These are phyloP conservation scores for Daphoenositta chrysoptera DNA, from an alignment of 2,113 vertebrate genomes.

Conservation along the genomic window DNA sequence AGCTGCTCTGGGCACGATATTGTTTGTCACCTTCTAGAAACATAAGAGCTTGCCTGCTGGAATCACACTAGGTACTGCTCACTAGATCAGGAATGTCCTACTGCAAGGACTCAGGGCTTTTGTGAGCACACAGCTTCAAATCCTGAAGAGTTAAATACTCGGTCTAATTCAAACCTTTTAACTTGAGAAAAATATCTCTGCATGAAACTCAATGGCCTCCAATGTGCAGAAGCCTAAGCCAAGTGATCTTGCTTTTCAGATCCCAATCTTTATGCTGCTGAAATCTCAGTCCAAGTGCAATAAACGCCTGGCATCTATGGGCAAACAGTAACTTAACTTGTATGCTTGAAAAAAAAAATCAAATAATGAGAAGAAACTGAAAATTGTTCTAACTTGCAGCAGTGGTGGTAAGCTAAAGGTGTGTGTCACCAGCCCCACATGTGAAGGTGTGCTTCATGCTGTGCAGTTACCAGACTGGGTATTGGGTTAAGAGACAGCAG, in stretches of 20 bases:
- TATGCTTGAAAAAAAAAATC: neutral
- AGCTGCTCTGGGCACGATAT: neutral
- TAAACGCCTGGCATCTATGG: neutral
- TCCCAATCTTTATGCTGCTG: neutral
- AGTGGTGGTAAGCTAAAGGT: neutral
- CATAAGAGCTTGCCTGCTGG: neutral
- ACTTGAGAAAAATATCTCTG: neutral
- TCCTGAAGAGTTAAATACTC: neutral
- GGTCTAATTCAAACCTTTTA: neutral
- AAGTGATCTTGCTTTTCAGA: neutral
- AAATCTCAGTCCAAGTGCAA: neutral
- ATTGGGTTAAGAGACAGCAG: neutral
- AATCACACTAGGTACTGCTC: neutral
- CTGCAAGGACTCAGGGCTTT: neutral
- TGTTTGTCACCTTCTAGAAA: constrained; percentile 3
- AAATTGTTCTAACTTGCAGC: neutral
- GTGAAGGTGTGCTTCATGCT: neutral
- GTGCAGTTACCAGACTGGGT: neutral
- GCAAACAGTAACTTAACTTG: neutral
- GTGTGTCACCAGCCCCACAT: neutral
- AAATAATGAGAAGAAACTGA: neutral
- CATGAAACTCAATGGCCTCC: neutral
- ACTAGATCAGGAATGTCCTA: neutral
- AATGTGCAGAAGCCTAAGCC: neutral
- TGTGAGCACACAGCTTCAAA: neutral